Evolutionary conservation across 2,888 invertebrate genomes (phyloP), one percentile per base, ranked within the genome.

Genomic region (Megastigmus dorsalis): DNA sequence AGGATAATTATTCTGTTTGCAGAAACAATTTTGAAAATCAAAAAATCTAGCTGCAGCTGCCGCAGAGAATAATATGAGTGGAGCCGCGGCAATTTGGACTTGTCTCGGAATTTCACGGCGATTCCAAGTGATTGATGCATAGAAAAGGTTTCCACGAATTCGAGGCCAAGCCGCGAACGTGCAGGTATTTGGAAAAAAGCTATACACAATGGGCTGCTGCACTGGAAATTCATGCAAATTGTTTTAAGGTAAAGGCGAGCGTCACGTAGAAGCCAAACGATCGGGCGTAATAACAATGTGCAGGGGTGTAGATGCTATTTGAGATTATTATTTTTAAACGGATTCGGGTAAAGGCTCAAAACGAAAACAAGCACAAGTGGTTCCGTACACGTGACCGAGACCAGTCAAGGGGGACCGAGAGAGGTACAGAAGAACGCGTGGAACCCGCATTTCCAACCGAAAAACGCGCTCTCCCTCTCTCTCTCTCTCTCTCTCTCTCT

Each of bases 391-490:
- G 26, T 6, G 18, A 48, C n/a, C n/a, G n/a, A n/a, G n/a, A n/a
- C n/a, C n/a, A n/a, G n/a, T n/a, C n/a, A 41, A 15, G 60, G 1
- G n/a, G n/a, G 5, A 6, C 1, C 41, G 9, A 18, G 60, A 41
- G 57, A 15, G 20, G n/a, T n/a, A n/a, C n/a, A 38, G 15, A 15
- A 28, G 26, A 45, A 23, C 43, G 62, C n/a, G 43, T 23, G 33
- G n/a, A 71, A 65, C 54, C 55, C 65, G 36, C 63, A 57, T 54
- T 63, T 70, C 63, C 52, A 57, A 52, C 52, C 55, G 50, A 52
- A 63, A 62, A 45, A 45, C 69, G 69, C 71, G 62, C 68, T 75
- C n/a, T n/a, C n/a, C n/a, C n/a, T n/a, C n/a, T n/a, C n/a, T n/a
- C n/a, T n/a, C n/a, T n/a, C n/a, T n/a, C n/a, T n/a, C n/a, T n/a